phyloP scores from a whole-genome alignment of 2,888 invertebrate genomes.

The Galeruca laticollis region DNA sequence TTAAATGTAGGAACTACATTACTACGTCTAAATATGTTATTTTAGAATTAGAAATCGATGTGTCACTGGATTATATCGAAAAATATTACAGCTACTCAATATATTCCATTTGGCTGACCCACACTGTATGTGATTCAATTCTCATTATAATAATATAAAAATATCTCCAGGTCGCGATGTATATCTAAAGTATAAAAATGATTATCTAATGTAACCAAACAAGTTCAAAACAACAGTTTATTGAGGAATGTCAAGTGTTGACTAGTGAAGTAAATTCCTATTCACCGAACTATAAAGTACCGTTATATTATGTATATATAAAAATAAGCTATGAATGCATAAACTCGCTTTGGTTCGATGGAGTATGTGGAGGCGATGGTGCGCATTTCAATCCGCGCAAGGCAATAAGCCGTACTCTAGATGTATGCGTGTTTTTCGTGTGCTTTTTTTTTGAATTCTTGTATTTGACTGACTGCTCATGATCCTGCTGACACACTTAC shows the following conservation, averaged over 20 bases:
- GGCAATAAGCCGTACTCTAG: slow-evolving; percentile 57
- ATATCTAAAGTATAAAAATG: too few species aligned
- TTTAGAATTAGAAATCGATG: too few species aligned
- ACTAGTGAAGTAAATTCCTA: neutral
- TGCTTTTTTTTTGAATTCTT: slow-evolving; percentile 58
- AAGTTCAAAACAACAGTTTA: neutral
- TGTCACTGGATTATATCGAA: too few species aligned
- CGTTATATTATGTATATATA: neutral
- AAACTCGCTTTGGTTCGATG: slow-evolving; percentile 11
- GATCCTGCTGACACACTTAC: slow-evolving; percentile 56
- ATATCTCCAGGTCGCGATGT: too few species aligned
- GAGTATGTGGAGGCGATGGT: slow-evolving; percentile 5
- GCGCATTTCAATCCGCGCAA: slow-evolving; percentile 5
- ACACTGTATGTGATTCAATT: too few species aligned
- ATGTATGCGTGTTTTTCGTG: slow-evolving; percentile 60
- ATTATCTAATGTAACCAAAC: neutral
- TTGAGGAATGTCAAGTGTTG: neutral
- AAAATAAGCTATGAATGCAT: neutral
- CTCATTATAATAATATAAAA: too few species aligned
- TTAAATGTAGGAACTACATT: too few species aligned
- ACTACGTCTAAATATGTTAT: too few species aligned
- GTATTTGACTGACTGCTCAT: slow-evolving; percentile 46
- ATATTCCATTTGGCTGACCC: too few species aligned
- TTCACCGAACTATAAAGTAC: slow-evolving; percentile 5
- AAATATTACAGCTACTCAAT: too few species aligned